Evolutionary conservation across 2,888 invertebrate species (phyloP), one percentile per base, ranked within the genome.

Genomic region (Eulithis testata): DNA sequence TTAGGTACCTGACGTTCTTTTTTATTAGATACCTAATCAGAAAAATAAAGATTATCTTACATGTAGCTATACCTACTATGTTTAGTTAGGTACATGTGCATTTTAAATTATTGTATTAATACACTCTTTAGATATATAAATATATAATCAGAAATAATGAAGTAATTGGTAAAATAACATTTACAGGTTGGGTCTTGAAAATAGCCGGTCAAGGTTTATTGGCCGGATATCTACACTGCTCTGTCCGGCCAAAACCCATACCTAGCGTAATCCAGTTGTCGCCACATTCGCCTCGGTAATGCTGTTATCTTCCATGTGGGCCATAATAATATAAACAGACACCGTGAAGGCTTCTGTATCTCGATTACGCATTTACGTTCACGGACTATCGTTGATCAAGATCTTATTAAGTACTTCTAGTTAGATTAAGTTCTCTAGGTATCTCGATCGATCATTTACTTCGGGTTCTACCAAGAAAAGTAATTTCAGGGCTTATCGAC

Each of bases 261-360:
- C 37, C 58, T 64, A 72, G 80, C 80, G 80, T 86, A 84, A 86
- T 81, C 82, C 74, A 80, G 86, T 80, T 85, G 85, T 84, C 82
- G 75, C 78, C 82, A 78, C 56, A 76, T 80, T 79, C 76, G 82
- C 81, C 81, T 81, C 85, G 82, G 77, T 80, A 79, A 79, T 78
- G 73, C 69, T 71, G 73, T 79, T 82, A 83, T 81, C 80, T 78
- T 59, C 71, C 73, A 82, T 79, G 79, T 79, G 77, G 81, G 78
- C 73, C 77, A 72, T 74, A 44, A 74, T 80, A 40, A 40, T 40
- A 40, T 40, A 76, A 76, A 74, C 73, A 68, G 63, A 65, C 68
- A 66, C 68, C 63, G 63, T 69, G 65, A 77, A 77, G 77, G 75
- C 73, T 75, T 68, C 78, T 80, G 55, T 75, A 82, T 79, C 78